phyloP scores from a whole-genome alignment of 2,888 invertebrate species.

The Tyria jacobaeae region DNA sequence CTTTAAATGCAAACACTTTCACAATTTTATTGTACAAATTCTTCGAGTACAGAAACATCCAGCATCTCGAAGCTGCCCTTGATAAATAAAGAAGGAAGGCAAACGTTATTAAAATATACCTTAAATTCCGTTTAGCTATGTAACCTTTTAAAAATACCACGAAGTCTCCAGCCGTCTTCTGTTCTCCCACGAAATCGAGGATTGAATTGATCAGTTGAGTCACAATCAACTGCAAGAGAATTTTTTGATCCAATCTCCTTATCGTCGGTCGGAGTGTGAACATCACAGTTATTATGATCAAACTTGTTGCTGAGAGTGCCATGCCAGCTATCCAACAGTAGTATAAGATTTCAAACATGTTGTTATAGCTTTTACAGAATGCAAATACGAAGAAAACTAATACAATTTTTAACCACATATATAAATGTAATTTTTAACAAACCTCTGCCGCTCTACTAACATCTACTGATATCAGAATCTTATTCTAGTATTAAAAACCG shows the following conservation, averaged over 20 bases:
- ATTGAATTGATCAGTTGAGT: not conserved
- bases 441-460: not conserved
- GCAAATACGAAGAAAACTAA: not conserved
- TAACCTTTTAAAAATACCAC: not conserved
- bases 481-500: not conserved
- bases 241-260: constrained; percentile 5
- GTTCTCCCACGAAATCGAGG: not conserved
- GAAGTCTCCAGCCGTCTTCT: not conserved
- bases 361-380: not conserved
- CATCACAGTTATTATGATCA: not conserved
- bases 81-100: not conserved
- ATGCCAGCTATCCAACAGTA: constrained; percentile 2
- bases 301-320: not conserved
- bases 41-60: not conserved
- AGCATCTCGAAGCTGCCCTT: not conserved
- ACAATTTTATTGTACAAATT: not conserved
- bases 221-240: not conserved
- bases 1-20: not conserved
- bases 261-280: not conserved
- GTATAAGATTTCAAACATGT: not conserved
- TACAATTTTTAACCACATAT: not conserved
- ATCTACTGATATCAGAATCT: not conserved
- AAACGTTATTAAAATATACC: not conserved
- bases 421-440: not conserved
- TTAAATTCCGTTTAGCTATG: not conserved